Evolutionary conservation across 2,113 vertebrate species (phyloP).

Genomic region (Lepus europaeus): DNA sequence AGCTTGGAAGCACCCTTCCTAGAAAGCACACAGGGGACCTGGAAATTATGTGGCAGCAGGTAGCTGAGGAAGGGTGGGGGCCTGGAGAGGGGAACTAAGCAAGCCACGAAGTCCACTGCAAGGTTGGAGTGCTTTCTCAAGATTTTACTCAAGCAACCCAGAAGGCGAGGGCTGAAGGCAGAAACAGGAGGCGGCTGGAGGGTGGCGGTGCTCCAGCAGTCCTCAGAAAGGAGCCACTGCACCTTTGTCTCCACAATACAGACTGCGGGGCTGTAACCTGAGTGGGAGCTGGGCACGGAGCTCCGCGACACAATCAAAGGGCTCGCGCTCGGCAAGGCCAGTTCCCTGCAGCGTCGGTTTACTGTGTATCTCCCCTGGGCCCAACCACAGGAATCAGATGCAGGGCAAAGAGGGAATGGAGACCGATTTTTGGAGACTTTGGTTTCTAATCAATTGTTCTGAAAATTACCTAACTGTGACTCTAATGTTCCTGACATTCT

Average conservation of each 20-base stretch:
- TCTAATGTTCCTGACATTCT: neutral
- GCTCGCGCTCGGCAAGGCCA: neutral
- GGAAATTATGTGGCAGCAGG: neutral
- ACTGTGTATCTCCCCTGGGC: neutral
- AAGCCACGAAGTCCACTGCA: neutral
- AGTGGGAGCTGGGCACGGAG: neutral
- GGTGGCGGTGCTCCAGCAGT: slow-evolving; percentile 26
- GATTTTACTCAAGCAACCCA: neutral
- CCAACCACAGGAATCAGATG: neutral
- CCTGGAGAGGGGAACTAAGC: neutral
- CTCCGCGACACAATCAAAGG: neutral
- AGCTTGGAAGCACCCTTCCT: neutral
- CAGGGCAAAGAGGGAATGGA: neutral
- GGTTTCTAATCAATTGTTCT: slow-evolving; percentile 52
- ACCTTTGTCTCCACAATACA: slow-evolving; percentile 2
- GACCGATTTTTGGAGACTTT: slow-evolving; percentile 53
- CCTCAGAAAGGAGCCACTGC: slow-evolving; percentile 30
- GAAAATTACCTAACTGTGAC: neutral
- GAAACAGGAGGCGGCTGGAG: neutral
- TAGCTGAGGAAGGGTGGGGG: no score
- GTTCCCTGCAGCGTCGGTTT: slow-evolving; percentile 36
- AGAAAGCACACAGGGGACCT: neutral
- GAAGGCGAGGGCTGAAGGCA: neutral
- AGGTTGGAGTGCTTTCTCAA: neutral
- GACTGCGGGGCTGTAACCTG: slow-evolving; percentile 28